These are phyloP conservation scores for Coptodon bakossiorum DNA, from an alignment of 2,113 vertebrate species.

Conservation along the genomic window DNA sequence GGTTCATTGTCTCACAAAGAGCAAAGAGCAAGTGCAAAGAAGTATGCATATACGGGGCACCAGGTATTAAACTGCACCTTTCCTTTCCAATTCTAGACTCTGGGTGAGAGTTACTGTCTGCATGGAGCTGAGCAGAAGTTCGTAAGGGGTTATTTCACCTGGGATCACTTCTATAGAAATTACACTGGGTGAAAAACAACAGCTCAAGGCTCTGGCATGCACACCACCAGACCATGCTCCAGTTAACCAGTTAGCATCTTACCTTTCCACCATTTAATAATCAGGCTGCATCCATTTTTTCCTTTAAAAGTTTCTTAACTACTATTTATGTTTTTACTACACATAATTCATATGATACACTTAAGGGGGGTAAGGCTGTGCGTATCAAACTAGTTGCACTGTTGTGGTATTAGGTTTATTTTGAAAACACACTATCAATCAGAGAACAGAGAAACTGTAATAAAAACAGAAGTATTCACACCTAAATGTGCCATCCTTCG, in stretches of 20 bases:
- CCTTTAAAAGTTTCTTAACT: background rate
- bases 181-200: slow-evolving; percentile 27
- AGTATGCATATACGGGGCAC: background rate
- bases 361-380: background rate
- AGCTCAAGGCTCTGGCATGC: slow-evolving; percentile 41
- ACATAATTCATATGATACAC: slow-evolving; percentile 2
- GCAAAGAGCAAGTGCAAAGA: background rate
- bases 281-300: background rate
- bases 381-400: background rate
- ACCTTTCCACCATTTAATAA: background rate
- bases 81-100: background rate
- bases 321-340: background rate
- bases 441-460: background rate
- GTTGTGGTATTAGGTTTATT: background rate
- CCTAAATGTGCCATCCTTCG: background rate
- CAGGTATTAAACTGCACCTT: background rate
- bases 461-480: background rate
- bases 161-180: slow-evolving; percentile 35
- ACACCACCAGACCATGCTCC: background rate
- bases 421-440: background rate
- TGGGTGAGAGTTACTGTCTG: background rate
- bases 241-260: slow-evolving; percentile 15
- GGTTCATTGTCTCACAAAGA: background rate
- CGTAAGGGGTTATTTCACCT: slow-evolving; percentile 23
- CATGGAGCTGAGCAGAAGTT: background rate